Evolutionary conservation across 2,888 invertebrate species (phyloP), one percentile per base, ranked within the genome.

Genomic region (Netelia fuscicornis): DNA sequence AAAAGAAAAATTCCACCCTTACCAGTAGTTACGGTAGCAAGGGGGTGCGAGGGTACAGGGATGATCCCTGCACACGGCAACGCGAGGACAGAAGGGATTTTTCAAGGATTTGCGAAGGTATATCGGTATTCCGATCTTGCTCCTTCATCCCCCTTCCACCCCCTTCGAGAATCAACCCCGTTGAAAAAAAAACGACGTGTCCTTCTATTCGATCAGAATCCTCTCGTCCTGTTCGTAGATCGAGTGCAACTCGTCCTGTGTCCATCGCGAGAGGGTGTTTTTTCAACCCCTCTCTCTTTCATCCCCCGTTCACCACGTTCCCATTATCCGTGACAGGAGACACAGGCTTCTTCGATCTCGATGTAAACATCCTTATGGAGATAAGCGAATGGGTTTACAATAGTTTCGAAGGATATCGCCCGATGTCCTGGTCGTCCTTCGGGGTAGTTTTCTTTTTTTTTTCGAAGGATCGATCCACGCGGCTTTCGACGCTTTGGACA

Each of bases 361-460:
- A 84, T 87, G 86, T 84, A 88, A 89, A 88, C 87, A 86, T 79
- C 75, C 83, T 80, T 87, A 87, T 87, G 86, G 78, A 87, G 86
- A 87, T 87, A 70, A 86, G 81, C 76, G 79, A 83, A 81, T 78
- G 81, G 78, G 71, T 74, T 80, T 77, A 52, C 84, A 81, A 86
- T 87, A 82, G 87, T 87, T 87, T 87, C 76, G 81, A 79, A 86
- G 79, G 72, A 68, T 65, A 67, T 74, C 60, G 8, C 77, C 25
- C 42, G 42, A 58, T 20, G 42, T 60, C 42, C 84, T 80, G 62
- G 48, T 70, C 64, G 74, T 70, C 48, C 30, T 30, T 30, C 30
- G 30, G 30, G 30, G 30, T 30, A 30, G 30, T 30, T 30, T 30
- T 30, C 5, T 20, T 30, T 56, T 10, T 1, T 48, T 67, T n/a